Conservation (phyloP, 2,888 invertebrate genomes). For the Tetheella fluctuosa region DNA sequence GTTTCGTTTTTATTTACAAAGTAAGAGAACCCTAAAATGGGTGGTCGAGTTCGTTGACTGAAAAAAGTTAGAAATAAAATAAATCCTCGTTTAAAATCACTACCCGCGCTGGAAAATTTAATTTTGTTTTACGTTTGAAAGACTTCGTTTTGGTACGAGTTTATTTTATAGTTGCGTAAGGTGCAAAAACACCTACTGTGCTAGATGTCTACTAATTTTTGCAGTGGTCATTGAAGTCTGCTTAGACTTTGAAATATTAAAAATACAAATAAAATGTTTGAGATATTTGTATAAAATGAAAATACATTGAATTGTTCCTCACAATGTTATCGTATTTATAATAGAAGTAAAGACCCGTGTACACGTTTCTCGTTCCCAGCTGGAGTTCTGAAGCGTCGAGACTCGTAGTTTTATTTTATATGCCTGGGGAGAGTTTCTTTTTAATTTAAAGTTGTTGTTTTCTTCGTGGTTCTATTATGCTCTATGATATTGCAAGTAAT, state of each 20-base stretch:
- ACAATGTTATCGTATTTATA: neutral
- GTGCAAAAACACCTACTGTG: too few species aligned
- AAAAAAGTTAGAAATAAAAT: neutral
- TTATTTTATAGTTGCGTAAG: too few species aligned
- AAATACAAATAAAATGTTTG: too few species aligned
- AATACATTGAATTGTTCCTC: neutral
- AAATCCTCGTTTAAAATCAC: slow-evolving; percentile 2
- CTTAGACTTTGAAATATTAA: too few species aligned
- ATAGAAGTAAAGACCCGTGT: neutral
- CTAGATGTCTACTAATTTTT: too few species aligned
- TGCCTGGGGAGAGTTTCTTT: neutral
- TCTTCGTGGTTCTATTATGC: neutral
- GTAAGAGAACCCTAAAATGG: neutral
- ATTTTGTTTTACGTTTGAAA: neutral
- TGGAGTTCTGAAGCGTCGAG: neutral
- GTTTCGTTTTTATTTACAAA: slow-evolving; percentile 3
- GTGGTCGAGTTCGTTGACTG: neutral
- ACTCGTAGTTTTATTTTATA: slow-evolving; percentile 4
- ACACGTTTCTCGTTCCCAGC: neutral
- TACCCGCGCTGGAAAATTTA: neutral
- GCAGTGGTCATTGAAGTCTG: too few species aligned
- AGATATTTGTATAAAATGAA: neutral
- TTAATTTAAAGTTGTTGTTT: neutral
- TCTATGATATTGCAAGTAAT: neutral
- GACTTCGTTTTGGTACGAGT: neutral